Conservation (phyloP, 2,797 vertebrate species). For the Tamandua tetradactyla region DNA sequence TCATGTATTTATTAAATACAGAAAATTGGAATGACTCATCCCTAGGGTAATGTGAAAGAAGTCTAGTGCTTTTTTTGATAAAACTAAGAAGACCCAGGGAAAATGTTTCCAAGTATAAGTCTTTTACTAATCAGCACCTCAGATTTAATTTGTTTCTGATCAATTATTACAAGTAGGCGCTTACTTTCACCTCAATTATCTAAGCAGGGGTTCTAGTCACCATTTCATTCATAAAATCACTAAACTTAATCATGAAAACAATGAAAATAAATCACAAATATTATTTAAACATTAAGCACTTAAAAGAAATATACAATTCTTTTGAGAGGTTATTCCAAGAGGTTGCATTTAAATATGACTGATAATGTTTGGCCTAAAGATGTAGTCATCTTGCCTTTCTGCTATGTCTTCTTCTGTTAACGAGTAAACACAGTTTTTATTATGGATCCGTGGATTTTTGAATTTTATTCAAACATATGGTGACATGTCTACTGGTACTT, state of each 20-base stretch:
- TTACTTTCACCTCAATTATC: neutral
- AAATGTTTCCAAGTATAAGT: neutral
- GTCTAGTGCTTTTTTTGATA: neutral
- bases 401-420: neutral
- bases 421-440: neutral
- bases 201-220: neutral
- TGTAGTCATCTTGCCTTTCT: neutral
- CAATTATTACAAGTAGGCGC: neutral
- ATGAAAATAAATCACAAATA: neutral
- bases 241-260: neutral
- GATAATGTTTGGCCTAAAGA: neutral
- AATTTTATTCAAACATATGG: neutral
- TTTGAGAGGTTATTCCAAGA: neutral
- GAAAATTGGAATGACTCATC: neutral
- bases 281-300: neutral
- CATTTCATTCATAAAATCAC: neutral
- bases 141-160: neutral
- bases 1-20: neutral
- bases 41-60: neutral
- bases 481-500: neutral
- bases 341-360: neutral
- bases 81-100: neutral
- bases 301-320: neutral
- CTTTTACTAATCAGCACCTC: neutral
- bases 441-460: neutral